Evolutionary conservation across 2,797 vertebrate genomes (phyloP).

Genomic region (Alectoris magna): DNA sequence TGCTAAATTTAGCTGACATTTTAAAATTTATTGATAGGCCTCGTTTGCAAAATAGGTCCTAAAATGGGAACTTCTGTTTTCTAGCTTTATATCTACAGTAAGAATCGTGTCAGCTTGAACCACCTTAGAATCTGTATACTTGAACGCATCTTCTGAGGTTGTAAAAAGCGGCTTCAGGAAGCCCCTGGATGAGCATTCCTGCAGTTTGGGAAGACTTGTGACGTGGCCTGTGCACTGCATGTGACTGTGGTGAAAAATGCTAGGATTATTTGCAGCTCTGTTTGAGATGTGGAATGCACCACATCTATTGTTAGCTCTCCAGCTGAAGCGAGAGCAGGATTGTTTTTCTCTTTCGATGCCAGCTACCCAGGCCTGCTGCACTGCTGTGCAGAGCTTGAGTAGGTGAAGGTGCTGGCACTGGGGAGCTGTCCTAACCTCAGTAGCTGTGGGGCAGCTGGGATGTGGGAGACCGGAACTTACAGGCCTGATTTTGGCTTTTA

Average conservation of each 20-base stretch:
- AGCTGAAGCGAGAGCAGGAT: constrained; percentile 46
- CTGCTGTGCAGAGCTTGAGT: neutral
- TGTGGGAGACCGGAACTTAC: neutral
- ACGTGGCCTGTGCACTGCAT: neutral
- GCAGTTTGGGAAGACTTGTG: neutral
- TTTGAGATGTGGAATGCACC: constrained; percentile 49
- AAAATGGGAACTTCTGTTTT: neutral
- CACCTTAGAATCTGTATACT: neutral
- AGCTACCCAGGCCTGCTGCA: constrained; percentile 9
- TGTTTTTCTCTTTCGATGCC: constrained; percentile 51
- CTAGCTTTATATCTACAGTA: neutral
- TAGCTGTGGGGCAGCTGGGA: neutral
- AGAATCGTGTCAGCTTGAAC: neutral
- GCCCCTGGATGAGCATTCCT: neutral
- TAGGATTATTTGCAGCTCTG: constrained; percentile 61
- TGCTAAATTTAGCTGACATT: neutral
- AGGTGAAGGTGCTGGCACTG: constrained; percentile 15
- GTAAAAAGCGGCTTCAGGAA: neutral
- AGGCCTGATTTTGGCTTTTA: neutral
- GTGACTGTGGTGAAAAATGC: constrained; percentile 18
- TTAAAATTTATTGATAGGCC: neutral
- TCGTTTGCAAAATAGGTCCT: neutral
- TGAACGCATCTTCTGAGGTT: neutral
- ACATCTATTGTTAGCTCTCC: constrained; percentile 59
- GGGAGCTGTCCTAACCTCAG: neutral